Conservation (phyloP, 1,140 invertebrate genomes). For the Cryptotermes secundus region DNA sequence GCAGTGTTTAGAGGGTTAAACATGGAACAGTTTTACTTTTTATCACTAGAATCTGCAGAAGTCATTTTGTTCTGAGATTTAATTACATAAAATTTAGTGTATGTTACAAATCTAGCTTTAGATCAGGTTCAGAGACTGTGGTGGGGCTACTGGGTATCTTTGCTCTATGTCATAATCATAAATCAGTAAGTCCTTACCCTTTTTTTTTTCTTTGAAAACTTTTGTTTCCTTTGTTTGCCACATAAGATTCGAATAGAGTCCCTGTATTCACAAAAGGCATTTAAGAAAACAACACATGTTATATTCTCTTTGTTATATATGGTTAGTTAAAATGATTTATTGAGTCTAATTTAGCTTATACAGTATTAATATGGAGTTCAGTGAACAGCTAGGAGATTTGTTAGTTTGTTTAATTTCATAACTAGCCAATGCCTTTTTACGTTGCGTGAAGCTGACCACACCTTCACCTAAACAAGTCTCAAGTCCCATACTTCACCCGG, state of each 20-base stretch:
- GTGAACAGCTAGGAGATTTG: not conserved
- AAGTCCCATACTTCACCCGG: not conserved
- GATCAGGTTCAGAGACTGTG: not conserved
- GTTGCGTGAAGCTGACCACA: not conserved
- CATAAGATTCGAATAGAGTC: no score
- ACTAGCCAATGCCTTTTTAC: no score
- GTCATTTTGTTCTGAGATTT: no score
- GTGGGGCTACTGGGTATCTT: not conserved
- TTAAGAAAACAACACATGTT: not conserved
- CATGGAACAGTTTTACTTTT: no score
- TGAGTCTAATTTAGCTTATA: not conserved
- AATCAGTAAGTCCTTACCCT: not conserved
- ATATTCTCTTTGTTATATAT: not conserved
- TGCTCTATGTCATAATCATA: not conserved
- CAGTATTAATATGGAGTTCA: not conserved
- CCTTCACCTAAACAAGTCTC: not conserved
- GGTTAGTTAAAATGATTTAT: not conserved
- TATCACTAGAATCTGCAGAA: no score
- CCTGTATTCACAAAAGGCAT: not conserved
- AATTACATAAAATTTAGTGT: no score
- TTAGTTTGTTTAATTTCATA: not conserved
- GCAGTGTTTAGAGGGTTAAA: no score
- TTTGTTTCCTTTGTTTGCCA: no score
- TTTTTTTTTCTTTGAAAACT: not conserved
- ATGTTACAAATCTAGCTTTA: not conserved